Conservation (phyloP, 2,888 invertebrate genomes). For the Cylindroiulus punctatus region DNA sequence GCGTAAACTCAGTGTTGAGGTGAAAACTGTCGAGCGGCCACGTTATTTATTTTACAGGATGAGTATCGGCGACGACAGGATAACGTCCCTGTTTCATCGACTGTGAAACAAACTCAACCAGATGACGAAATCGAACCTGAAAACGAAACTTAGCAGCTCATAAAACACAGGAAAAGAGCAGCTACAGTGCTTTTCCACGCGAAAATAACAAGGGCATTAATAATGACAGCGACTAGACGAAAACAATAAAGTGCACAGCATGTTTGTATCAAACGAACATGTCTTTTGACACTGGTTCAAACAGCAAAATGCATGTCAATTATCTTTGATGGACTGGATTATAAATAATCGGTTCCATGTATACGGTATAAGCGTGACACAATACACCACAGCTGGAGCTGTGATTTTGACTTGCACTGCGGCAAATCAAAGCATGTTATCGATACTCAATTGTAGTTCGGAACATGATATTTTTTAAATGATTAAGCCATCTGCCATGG, state of each 20-base stretch:
- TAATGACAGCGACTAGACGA: neutral
- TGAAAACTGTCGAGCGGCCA: neutral
- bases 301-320: too few species aligned
- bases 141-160: neutral
- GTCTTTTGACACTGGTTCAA: neutral
- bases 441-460: too few species aligned
- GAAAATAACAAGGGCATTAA: neutral
- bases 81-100: neutral
- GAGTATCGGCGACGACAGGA: neutral
- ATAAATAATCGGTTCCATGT: neutral
- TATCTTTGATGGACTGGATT: too few species aligned
- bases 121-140: neutral
- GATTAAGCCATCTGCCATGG: too few species aligned
- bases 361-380: neutral
- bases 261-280: neutral
- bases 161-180: neutral
- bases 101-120: constrained; percentile 9
- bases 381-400: neutral
- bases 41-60: constrained; percentile 1
- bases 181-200: neutral
- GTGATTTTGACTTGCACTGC: neutral
- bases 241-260: neutral
- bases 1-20: neutral
- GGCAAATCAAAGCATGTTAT: too few species aligned
- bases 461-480: too few species aligned